These are phyloP conservation scores for Philotrypesis tridentata DNA, from an alignment of 1,140 invertebrate species.

Conservation along the genomic window DNA sequence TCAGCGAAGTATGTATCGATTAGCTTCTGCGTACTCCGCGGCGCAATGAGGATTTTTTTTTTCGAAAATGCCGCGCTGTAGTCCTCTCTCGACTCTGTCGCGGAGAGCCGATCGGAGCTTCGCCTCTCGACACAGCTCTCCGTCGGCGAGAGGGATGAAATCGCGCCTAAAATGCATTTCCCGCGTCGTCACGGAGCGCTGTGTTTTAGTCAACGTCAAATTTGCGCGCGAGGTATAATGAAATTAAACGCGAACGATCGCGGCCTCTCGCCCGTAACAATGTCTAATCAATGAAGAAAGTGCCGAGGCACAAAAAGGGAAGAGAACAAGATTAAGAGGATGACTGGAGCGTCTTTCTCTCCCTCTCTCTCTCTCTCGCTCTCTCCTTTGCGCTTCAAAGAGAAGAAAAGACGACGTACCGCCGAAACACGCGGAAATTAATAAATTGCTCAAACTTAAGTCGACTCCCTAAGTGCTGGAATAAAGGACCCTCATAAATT, in stretches of 20 bases:
- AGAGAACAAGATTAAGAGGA: constrained; percentile 47
- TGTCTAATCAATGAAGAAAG: background rate
- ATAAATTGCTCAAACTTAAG: constrained; percentile 70
- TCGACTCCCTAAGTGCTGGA: constrained; percentile 61
- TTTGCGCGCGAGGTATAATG: too few relatives aligned
- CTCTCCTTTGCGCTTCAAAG: background rate
- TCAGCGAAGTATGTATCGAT: background rate
- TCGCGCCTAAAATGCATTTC: too few relatives aligned
- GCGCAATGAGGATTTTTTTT: too few relatives aligned
- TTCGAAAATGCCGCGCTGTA: background rate
- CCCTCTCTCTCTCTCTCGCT: background rate
- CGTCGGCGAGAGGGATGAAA: too few relatives aligned
- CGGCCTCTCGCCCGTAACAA: background rate
- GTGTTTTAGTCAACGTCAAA: too few relatives aligned
- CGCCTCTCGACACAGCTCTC: too few relatives aligned
- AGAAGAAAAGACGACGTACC: constrained; percentile 40
- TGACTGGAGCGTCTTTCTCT: constrained; percentile 17
- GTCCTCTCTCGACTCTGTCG: background rate
- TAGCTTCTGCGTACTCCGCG: too few relatives aligned
- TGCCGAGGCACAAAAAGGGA: background rate
- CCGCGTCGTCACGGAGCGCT: too few relatives aligned
- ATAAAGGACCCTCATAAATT: constrained; percentile 69
- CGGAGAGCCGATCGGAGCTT: too few relatives aligned
- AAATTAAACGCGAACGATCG: background rate
- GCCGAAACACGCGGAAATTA: constrained; percentile 66